Conservation (phyloP, 1,140 invertebrate species). For the Triops cancriformis region DNA sequence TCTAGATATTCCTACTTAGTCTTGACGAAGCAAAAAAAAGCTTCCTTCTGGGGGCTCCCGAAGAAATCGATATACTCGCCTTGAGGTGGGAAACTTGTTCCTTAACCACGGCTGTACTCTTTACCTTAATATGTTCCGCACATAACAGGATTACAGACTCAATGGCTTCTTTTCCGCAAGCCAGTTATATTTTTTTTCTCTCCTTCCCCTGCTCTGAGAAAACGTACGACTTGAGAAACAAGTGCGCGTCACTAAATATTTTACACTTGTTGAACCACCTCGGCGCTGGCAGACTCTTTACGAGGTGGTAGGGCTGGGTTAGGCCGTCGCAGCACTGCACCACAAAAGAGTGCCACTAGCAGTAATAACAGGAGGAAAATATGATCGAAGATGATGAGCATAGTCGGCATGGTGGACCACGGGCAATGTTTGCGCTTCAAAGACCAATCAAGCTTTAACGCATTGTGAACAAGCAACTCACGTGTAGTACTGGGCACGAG, state of each 20-base stretch:
- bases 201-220: neutral
- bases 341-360: slow-evolving; percentile 34
- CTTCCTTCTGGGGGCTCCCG: neutral
- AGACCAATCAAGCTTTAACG: neutral
- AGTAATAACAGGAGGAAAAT: slow-evolving; percentile 34
- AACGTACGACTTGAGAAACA: neutral
- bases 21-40: neutral
- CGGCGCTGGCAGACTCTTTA: neutral
- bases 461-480: neutral
- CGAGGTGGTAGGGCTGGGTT: neutral
- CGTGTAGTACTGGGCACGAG: neutral
- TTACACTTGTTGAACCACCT: slow-evolving; percentile 17
- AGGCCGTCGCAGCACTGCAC: slow-evolving; percentile 26
- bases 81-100: neutral
- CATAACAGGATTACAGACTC: neutral
- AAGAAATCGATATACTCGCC: slow-evolving; percentile 1
- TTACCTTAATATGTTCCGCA: neutral
- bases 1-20: neutral
- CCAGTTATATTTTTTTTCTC: neutral
- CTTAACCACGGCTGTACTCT: neutral
- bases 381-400: slow-evolving; percentile 35
- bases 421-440: neutral
- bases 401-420: slow-evolving; percentile 32
- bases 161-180: neutral
- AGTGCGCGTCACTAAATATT: neutral